phyloP scores from a whole-genome alignment of 1,140 invertebrate species.

The Rhagoletis pomonella region DNA sequence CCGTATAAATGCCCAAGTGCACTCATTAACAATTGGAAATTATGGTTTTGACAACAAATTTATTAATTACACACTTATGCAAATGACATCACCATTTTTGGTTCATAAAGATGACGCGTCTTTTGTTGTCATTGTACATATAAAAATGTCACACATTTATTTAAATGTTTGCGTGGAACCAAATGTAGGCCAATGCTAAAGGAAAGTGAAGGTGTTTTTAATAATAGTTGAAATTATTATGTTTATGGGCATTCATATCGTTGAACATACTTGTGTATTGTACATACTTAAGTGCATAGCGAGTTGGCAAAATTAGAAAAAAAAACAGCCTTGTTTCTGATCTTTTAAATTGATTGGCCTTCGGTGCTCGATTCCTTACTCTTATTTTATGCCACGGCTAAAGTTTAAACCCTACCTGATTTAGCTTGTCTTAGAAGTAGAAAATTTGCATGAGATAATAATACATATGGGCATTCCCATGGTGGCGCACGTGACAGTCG shows the following conservation, averaged over 20 bases:
- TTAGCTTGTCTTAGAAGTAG: too few species aligned
- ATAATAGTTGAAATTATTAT: not conserved
- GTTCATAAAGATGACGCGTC: slow-evolving; percentile 6
- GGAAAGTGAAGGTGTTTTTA: slow-evolving; percentile 46
- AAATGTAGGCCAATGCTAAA: slow-evolving; percentile 23
- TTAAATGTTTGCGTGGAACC: not conserved
- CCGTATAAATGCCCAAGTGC: not conserved
- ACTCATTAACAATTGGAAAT: not conserved
- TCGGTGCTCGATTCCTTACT: too few species aligned
- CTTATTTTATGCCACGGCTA: too few species aligned
- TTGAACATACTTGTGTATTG: not conserved
- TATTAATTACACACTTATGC: not conserved
- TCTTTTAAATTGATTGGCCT: too few species aligned
- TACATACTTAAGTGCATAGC: not conserved
- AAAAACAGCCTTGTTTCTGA: too few species aligned
- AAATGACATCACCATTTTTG: not conserved
- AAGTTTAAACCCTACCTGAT: too few species aligned
- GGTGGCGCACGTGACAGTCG: too few species aligned
- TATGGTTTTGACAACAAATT: not conserved
- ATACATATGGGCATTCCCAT: too few species aligned
- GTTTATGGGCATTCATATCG: not conserved
- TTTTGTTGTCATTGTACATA: not conserved
- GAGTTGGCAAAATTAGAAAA: too few species aligned
- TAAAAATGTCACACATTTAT: not conserved
- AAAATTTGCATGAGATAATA: too few species aligned